These are phyloP conservation scores for Cyphomyrmex costatus DNA, from an alignment of 1,140 invertebrate genomes.

Conservation along the genomic window DNA sequence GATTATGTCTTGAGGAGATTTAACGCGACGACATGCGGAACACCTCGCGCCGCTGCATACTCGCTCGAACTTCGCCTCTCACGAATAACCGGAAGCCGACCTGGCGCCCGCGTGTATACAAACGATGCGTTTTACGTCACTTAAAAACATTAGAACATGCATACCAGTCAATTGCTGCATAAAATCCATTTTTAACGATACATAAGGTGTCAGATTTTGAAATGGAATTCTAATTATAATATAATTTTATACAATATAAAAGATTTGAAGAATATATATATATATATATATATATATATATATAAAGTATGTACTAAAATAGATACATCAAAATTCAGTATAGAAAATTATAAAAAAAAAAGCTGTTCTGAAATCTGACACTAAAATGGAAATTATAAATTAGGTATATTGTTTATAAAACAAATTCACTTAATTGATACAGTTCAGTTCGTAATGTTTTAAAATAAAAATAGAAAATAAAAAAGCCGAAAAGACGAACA, in stretches of 20 bases:
- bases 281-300: not conserved
- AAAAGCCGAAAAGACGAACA: too few species aligned
- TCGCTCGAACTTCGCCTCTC: not conserved
- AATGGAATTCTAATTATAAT: not conserved
- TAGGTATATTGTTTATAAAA: constrained; percentile 11
- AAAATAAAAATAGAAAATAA: too few species aligned
- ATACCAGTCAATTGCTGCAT: not conserved
- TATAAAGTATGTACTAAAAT: not conserved
- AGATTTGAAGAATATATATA: not conserved
- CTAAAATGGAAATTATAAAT: not conserved
- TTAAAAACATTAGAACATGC: not conserved
- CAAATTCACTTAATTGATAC: not conserved
- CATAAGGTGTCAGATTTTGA: not conserved
- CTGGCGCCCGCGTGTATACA: not conserved
- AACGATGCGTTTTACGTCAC: not conserved
- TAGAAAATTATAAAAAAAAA: constrained; percentile 7
- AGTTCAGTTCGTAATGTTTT: too few species aligned
- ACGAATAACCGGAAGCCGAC: not conserved
- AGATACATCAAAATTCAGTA: not conserved
- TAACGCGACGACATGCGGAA: not conserved
- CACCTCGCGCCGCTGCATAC: not conserved
- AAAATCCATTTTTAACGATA: not conserved
- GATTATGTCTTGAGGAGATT: not conserved
- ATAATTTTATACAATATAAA: not conserved
- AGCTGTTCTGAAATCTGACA: not conserved